Base-by-base conservation (phyloP, 1,140 invertebrate species). In the Megalopta genalis region DNA sequence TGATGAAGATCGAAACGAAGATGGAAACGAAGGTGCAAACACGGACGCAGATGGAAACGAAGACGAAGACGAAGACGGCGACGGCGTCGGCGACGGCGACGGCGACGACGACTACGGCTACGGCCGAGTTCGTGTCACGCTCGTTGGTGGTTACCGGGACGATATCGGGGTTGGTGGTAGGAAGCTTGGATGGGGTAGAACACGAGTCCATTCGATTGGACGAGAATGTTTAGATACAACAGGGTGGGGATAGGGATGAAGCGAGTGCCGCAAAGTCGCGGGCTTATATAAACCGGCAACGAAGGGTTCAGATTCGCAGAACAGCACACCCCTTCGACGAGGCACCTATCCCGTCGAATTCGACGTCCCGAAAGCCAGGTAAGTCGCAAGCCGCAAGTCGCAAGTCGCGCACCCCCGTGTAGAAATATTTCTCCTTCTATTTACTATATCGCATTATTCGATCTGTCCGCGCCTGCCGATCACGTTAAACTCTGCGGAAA, bases 211-310 rank as follows among this genome's bases (percentile, higher is more conserved):
- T 87, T 76, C 70, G 75, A 87, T 87, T 87, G 83, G 81, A 80
- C 86, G 78, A 84, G 81, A 37, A 76, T 77, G 78, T 83, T 84
- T 85, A 54, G 57, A 66, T 72, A 46, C 25, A 65, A 37, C 46
- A 37, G 42, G 52, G 75, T 84, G 74, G 87, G 84, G 85, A 78
- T 80, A 70, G 65, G 80, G 77, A 76, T 77, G 74, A 67, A 71
- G 81, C 75, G 66, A 77, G 74, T 74, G 54, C 62, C 77, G 84
- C 67, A 73, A 87, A 87, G 72, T 81, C 80, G 82, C 80, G 77
- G 81, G 81, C 86, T 88, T 89, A 89, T 89, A 89, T 89, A 89
- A 89, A 89, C 85, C 87, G 65, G n/a, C 57, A 32, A 54, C 66
- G 68, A 59, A 66, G 68, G 63, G 46, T 81, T 71, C 65, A 60